These are phyloP conservation scores for Saguinus imperator DNA, from an alignment of 2,113 vertebrate genomes.

Conservation along the genomic window DNA sequence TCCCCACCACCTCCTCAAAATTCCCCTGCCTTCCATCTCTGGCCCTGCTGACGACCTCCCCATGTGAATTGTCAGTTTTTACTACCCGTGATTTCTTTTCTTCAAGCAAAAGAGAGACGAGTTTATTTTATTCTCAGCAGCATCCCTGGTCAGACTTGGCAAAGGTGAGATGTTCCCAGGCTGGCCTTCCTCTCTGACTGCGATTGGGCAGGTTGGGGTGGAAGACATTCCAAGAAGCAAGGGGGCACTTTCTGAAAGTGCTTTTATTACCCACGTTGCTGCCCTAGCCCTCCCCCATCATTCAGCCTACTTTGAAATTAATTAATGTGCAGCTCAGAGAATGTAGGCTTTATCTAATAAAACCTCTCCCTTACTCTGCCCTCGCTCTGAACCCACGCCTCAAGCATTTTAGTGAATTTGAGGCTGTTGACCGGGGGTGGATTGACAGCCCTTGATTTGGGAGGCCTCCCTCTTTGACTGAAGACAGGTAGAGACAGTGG, in stretches of 20 bases:
- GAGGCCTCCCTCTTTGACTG: constrained; percentile 43
- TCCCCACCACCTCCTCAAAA: accelerated
- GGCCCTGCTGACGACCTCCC: background rate
- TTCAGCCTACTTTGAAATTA: constrained; percentile 66
- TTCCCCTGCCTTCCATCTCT: background rate
- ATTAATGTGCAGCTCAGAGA: constrained; percentile 51
- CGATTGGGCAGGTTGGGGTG: background rate
- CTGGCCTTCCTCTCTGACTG: background rate
- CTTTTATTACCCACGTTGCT: background rate
- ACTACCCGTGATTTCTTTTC: background rate
- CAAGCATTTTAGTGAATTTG: constrained; percentile 5
- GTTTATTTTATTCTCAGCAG: background rate
- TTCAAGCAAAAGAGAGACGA: background rate
- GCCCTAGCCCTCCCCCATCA: background rate
- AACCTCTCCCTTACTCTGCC: constrained; percentile 63
- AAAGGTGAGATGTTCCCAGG: accelerated
- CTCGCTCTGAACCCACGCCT: constrained; percentile 67
- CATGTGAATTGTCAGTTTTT: background rate
- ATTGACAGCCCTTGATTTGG: constrained; percentile 46
- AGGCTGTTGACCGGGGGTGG: constrained; percentile 38
- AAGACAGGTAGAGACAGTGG: constrained; percentile 50
- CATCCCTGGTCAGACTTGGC: background rate
- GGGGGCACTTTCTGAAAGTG: background rate
- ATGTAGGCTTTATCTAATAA: constrained; percentile 57
- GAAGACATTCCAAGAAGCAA: background rate